These are phyloP conservation scores for Perizoma flavofasciatum DNA, from an alignment of 2,888 invertebrate genomes.

Conservation along the genomic window DNA sequence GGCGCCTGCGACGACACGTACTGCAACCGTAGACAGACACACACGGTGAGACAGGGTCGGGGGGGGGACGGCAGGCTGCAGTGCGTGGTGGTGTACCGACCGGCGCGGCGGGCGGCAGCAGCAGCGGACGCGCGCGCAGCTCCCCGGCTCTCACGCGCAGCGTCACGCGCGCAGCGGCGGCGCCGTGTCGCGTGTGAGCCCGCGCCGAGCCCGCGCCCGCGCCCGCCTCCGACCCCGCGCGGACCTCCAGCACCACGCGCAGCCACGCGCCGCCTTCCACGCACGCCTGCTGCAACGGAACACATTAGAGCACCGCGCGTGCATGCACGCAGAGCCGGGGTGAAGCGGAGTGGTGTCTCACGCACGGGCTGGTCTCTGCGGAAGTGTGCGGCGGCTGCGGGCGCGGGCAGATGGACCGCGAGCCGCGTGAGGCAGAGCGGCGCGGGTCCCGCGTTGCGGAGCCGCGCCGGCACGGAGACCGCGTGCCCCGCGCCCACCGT, in stretches of 20 bases:
- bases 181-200: constrained; percentile 18
- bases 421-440: constrained; percentile 55
- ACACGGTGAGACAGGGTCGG: not conserved
- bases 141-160: not conserved
- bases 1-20: constrained; percentile 83
- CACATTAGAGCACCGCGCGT: too few species aligned
- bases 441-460: constrained; percentile 61
- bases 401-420: constrained; percentile 42
- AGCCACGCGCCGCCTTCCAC: constrained; percentile 34
- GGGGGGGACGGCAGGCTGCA: too few species aligned
- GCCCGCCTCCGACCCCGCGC: constrained; percentile 11
- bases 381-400: constrained; percentile 27
- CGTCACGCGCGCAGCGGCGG: constrained; percentile 5
- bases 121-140: constrained; percentile 18
- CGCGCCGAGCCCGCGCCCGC: constrained; percentile 7
- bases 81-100: constrained; percentile 36
- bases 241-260: constrained; percentile 34
- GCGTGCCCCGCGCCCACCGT: constrained; percentile 85
- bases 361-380: too few species aligned
- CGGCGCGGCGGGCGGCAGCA: constrained; percentile 52
- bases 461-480: constrained; percentile 85
- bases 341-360: too few species aligned
- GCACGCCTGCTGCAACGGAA: constrained; percentile 43
- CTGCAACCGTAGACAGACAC: constrained; percentile 46
- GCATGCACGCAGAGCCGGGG: too few species aligned